Conservation (phyloP, 2,888 invertebrate genomes). For the Polydrusus tereticollis region DNA sequence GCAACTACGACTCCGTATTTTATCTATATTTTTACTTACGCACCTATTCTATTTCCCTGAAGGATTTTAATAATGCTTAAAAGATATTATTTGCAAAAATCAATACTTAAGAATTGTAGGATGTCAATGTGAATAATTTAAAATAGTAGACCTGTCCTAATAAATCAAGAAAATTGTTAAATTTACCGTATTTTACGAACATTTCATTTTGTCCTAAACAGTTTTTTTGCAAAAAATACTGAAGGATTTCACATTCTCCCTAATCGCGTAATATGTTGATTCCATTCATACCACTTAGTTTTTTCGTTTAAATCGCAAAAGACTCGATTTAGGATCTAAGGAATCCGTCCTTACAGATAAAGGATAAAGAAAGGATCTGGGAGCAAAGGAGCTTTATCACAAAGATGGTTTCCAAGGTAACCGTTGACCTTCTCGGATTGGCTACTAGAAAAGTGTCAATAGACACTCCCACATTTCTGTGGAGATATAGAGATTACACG, state of each 20-base stretch:
- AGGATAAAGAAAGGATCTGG: constrained; percentile 47
- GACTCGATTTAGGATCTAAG: constrained; percentile 41
- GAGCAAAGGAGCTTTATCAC: constrained; percentile 56
- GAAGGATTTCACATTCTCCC: constrained; percentile 1
- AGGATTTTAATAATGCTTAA: too few species aligned
- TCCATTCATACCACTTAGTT: constrained; percentile 25
- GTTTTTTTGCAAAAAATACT: constrained; percentile 14
- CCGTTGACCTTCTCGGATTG: constrained; percentile 64
- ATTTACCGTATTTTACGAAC: background rate
- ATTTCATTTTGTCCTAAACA: background rate
- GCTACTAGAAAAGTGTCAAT: constrained; percentile 65
- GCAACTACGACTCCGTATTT: too few species aligned
- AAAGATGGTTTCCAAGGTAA: constrained; percentile 64
- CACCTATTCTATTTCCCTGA: too few species aligned
- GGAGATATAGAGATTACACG: constrained; percentile 39
- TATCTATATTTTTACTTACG: too few species aligned
- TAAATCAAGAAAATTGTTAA: background rate
- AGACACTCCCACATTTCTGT: constrained; percentile 61
- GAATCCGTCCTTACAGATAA: constrained; percentile 46
- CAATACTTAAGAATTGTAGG: too few species aligned
- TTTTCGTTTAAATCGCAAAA: constrained; percentile 27
- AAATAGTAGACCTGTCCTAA: background rate
- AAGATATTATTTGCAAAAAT: too few species aligned
- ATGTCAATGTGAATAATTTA: too few species aligned
- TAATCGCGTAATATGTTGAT: constrained; percentile 32